Evolutionary conservation across 2,888 invertebrate genomes (phyloP), one percentile per base, ranked within the genome.

Genomic region (Geotrupes spiniger): DNA sequence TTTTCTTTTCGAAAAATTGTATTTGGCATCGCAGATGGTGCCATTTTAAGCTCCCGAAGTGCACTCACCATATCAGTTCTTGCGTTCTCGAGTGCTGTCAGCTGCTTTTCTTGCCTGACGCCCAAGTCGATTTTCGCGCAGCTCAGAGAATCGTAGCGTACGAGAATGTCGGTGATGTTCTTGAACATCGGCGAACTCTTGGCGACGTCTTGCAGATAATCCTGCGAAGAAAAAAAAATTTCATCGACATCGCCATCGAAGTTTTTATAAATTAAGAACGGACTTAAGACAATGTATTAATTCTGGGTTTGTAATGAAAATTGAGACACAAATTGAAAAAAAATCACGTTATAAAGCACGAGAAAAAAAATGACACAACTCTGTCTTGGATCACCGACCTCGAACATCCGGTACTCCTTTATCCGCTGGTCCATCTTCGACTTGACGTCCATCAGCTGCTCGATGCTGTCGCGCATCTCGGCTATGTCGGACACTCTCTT

Each of bases 81-180:
- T 0, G 80, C 80, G 15, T 73, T 71, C 64, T 83, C 83, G 47
- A 84, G 58, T 62, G 75, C 73, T 59, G 76, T 76, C 52, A 83
- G 66, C 59, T 79, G 79, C 4, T 74, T 68, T 57, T 81, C 78
- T 58, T 82, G 79, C 2, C 77, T 74, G 8, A 76, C 77, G 0
- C 80, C 76, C 9, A 84, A 66, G 0, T 77, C 75, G 41, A 66
- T 74, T 61, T 80, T 80, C 0, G 83, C 79, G 2, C 79, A 80
- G n/a, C 79, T 74, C 29, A 84, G 68, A 2, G 82, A 78, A 66
- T 83, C 80, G 58, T 82, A 84, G 46, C 83, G 75, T 61, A 82
- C 80, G 37, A 84, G 73, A n/a, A 84, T 78, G 42, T 82, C 83
- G 36, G 76, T 64, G 0, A 82, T 78, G 46, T 78, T 77, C 56